Evolutionary conservation across 2,888 invertebrate species (phyloP).

Genomic region (Phengaris alcon): DNA sequence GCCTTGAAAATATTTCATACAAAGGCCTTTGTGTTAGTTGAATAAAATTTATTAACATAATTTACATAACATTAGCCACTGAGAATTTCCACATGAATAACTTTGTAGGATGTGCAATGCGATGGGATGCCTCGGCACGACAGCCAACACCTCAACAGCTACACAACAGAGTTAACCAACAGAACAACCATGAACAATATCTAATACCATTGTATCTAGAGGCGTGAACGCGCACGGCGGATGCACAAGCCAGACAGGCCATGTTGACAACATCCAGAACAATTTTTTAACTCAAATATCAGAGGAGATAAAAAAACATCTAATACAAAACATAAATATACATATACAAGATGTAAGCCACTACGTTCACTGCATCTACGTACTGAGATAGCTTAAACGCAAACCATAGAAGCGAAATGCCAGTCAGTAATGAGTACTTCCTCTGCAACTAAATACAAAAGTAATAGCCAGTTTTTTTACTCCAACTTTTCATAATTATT

Average conservation of each 20-base stretch:
- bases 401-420: slow-evolving; percentile 30
- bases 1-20: slow-evolving; percentile 1
- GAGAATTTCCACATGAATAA: neutral
- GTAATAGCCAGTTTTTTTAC: slow-evolving; percentile 23
- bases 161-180: slow-evolving; percentile 49
- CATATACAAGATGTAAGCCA: slow-evolving; percentile 31
- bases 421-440: slow-evolving; percentile 32
- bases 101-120: neutral
- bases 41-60: neutral
- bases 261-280: slow-evolving; percentile 69
- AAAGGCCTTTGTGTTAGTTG: neutral
- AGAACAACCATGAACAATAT: slow-evolving; percentile 56
- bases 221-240: slow-evolving; percentile 60
- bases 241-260: slow-evolving; percentile 68
- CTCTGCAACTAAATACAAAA: slow-evolving; percentile 28
- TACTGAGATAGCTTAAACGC: slow-evolving; percentile 30
- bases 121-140: slow-evolving; percentile 35
- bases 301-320: slow-evolving; percentile 35
- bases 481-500: neutral
- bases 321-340: slow-evolving; percentile 33
- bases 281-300: slow-evolving; percentile 56
- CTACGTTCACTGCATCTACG: slow-evolving; percentile 30
- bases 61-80: neutral
- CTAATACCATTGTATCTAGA: slow-evolving; percentile 54
- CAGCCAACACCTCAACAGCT: slow-evolving; percentile 41